Percentiles rank a stretch among this genome's conserved stretches.
Evolutionary conservation across 2,888 invertebrate species (phyloP).

Genomic region (Leuctra nigra): DNA sequence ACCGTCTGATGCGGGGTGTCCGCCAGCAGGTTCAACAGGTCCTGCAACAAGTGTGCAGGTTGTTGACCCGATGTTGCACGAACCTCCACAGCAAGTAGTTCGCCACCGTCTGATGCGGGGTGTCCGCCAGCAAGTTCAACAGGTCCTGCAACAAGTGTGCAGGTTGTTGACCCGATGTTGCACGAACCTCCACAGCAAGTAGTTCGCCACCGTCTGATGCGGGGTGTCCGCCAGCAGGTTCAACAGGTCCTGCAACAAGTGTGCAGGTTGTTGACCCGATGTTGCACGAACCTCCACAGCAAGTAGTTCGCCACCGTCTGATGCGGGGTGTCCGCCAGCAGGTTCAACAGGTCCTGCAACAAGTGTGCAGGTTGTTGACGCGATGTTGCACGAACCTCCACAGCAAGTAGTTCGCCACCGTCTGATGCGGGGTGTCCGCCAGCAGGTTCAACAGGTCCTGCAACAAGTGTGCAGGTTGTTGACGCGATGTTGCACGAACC

Average conservation of each 20-base stretch:
- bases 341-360: too few species aligned
- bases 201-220: conserved; percentile 71
- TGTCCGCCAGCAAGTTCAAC: too few species aligned
- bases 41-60: conserved; percentile 79
- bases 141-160: conserved; percentile 78
- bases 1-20: too few species aligned
- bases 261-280: conserved; percentile 79
- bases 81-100: conserved; percentile 84
- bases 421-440: too few species aligned
- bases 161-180: conserved; percentile 79
- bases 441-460: too few species aligned
- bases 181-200: conserved; percentile 78
- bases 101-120: too few species aligned
- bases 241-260: conserved; percentile 79
- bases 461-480: conserved; percentile 81
- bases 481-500: conserved; percentile 74
- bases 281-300: conserved; percentile 77
- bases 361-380: conserved; percentile 78
- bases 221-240: too few species aligned
- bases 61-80: conserved; percentile 74
- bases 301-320: conserved; percentile 73
- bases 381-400: conserved; percentile 82
- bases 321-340: too few species aligned
- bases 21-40: too few species aligned
- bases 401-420: conserved; percentile 71